Percentiles rank a stretch among this genome's conserved stretches.
These are phyloP conservation scores for Montipora sp. DNA, from an alignment of 64 coral and sea anemone genomes.

Conservation along the genomic window DNA sequence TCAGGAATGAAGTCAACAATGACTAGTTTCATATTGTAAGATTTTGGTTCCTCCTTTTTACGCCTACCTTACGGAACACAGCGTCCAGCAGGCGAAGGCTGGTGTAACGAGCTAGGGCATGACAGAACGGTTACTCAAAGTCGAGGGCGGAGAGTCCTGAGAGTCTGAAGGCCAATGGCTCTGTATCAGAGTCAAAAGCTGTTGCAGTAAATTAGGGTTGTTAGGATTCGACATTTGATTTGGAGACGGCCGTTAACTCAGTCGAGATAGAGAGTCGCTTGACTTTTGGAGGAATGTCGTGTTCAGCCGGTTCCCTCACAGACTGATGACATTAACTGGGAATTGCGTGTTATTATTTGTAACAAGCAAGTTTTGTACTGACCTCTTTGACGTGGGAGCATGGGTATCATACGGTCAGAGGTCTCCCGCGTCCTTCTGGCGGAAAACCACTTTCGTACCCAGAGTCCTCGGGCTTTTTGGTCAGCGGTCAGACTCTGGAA, in stretches of 20 bases:
- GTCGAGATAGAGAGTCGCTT: background rate
- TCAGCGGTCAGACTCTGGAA: no score
- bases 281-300: background rate
- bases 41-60: conserved; percentile 36
- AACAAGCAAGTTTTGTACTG: background rate
- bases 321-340: background rate
- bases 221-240: background rate
- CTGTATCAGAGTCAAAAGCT: background rate
- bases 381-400: background rate
- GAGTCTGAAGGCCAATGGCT: background rate
- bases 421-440: background rate
- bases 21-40: conserved; percentile 43
- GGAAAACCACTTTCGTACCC: background rate
- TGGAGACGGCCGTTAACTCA: background rate
- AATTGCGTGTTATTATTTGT: background rate
- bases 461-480: background rate
- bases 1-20: conserved; percentile 34
- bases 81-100: conserved; percentile 18
- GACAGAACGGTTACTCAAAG: background rate
- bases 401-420: background rate
- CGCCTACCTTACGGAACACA: conserved; percentile 6
- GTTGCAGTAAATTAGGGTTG: background rate
- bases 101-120: conserved; percentile 21
- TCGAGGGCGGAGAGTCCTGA: background rate
- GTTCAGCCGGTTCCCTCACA: background rate